phyloP scores from a whole-genome alignment of 2,797 vertebrate genomes.

The Hypotaenidia philippensis region DNA sequence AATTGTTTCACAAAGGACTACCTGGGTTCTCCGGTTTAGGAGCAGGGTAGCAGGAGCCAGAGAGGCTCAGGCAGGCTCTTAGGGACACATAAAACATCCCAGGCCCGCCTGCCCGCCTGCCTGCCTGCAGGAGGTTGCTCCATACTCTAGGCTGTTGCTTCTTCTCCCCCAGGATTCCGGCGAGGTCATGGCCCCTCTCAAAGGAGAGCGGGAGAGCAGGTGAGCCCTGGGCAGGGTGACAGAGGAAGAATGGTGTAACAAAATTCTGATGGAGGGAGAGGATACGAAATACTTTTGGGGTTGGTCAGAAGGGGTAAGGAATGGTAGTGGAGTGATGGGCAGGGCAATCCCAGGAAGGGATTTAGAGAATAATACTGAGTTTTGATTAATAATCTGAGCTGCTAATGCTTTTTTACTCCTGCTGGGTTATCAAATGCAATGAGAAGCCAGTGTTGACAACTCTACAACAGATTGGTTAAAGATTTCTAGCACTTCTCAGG shows the following conservation, averaged over 20 bases:
- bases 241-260: neutral
- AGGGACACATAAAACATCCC: neutral
- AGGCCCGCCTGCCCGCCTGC: neutral
- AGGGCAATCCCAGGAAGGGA: neutral
- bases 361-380: neutral
- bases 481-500: slow-evolving; percentile 63
- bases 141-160: neutral
- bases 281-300: neutral
- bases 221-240: neutral
- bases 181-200: neutral
- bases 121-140: neutral
- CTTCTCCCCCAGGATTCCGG: neutral
- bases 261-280: neutral
- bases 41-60: neutral
- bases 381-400: slow-evolving; percentile 31
- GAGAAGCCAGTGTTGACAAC: slow-evolving; percentile 60
- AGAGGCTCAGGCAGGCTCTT: neutral
- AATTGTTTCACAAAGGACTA: neutral
- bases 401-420: slow-evolving; percentile 20
- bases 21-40: neutral
- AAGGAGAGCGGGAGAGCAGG: neutral
- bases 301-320: neutral
- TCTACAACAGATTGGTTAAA: slow-evolving; percentile 62
- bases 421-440: slow-evolving; percentile 21
- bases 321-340: neutral